These are phyloP conservation scores for Papilio dardanus DNA, from an alignment of 1,140 invertebrate genomes.

Conservation along the genomic window DNA sequence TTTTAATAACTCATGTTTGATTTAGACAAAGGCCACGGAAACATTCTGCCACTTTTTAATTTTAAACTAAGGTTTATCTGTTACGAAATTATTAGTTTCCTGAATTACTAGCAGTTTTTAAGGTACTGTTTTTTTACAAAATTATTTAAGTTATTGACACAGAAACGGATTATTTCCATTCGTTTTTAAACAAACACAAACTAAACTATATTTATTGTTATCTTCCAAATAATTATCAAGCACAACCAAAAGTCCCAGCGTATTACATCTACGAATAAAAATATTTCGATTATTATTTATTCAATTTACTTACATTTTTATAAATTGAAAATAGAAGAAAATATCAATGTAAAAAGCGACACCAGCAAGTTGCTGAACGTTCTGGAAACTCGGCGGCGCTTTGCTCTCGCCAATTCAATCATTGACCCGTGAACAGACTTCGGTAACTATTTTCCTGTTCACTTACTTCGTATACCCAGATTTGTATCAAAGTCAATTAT, in stretches of 20 bases:
- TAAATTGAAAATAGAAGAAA: neutral
- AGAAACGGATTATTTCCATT: neutral
- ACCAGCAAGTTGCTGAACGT: neutral
- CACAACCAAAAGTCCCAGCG: neutral
- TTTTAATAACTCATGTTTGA: too few relatives aligned
- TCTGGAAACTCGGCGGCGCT: slow-evolving; percentile 3
- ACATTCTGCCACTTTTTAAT: too few relatives aligned
- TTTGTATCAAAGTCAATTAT: slow-evolving; percentile 5
- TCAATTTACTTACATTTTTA: neutral
- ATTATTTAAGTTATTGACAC: too few relatives aligned
- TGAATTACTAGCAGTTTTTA: too few relatives aligned
- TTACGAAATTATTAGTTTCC: too few relatives aligned
- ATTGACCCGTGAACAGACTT: slow-evolving; percentile 17
- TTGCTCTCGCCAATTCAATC: slow-evolving; percentile 19
- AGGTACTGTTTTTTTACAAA: too few relatives aligned
- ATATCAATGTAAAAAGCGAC: neutral
- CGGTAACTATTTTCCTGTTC: slow-evolving; percentile 12
- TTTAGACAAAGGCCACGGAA: too few relatives aligned
- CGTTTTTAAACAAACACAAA: neutral
- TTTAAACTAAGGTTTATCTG: too few relatives aligned
- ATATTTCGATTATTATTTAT: neutral
- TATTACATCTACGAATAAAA: neutral
- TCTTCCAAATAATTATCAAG: neutral
- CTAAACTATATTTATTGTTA: neutral
- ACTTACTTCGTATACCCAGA: neutral